phyloP scores from a whole-genome alignment of 2,113 vertebrate genomes.

The Neodon shergylaensis region DNA sequence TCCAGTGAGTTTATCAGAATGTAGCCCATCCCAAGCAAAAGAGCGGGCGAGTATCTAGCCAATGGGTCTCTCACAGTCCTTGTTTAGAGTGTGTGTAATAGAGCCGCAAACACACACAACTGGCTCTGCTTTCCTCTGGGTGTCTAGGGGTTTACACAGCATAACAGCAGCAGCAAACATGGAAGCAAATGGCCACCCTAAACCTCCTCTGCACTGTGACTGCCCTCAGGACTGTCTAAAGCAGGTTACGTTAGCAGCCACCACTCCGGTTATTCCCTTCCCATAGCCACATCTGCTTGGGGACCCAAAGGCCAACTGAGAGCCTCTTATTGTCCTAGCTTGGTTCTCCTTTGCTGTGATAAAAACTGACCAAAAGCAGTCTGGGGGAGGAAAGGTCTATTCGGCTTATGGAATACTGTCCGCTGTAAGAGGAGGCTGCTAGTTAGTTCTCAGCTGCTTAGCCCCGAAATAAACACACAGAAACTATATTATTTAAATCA shows the following conservation, averaged over 20 bases:
- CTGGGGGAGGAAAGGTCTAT: neutral
- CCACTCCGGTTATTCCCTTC: neutral
- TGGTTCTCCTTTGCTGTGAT: neutral
- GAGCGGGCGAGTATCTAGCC: too few relatives aligned
- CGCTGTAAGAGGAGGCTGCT: too few relatives aligned
- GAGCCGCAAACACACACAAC: neutral
- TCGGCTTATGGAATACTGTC: neutral
- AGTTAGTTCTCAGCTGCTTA: too few relatives aligned
- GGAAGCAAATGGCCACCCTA: neutral
- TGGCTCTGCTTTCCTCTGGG: neutral
- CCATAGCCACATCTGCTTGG: neutral
- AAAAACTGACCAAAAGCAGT: neutral
- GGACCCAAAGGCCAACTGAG: neutral
- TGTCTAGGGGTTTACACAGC: neutral
- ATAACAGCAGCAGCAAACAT: neutral
- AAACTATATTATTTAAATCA: too few relatives aligned
- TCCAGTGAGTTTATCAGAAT: neutral
- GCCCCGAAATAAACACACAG: too few relatives aligned
- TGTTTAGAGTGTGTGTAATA: neutral
- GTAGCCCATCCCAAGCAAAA: neutral
- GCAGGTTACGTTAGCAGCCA: fast-evolving
- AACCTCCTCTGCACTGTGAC: fast-evolving
- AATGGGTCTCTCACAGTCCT: neutral
- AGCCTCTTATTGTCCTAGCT: neutral
- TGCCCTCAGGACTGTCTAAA: neutral